Conservation (phyloP, 2,888 invertebrate species). For the Pseudococcus longispinus region DNA sequence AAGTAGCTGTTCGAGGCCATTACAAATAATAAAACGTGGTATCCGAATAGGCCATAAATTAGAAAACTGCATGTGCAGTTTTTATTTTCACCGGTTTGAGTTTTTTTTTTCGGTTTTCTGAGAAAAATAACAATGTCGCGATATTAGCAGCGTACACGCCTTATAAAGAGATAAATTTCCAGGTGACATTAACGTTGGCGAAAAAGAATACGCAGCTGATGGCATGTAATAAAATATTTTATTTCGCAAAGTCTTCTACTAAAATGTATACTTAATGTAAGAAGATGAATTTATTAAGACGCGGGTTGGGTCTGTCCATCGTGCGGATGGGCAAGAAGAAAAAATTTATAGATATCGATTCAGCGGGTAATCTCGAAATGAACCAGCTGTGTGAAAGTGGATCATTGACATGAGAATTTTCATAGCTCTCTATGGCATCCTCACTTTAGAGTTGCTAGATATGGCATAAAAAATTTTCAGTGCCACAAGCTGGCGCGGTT, state of each 20-base stretch:
- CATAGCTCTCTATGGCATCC: background rate
- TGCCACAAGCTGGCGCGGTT: background rate
- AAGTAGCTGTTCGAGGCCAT: constrained; percentile 35
- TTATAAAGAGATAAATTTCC: constrained; percentile 14
- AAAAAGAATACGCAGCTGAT: background rate
- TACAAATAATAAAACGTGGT: constrained; percentile 35
- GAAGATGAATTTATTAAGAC: constrained; percentile 18
- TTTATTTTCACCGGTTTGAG: background rate
- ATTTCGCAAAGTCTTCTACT: background rate
- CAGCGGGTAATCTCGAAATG: background rate
- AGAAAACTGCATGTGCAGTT: constrained; percentile 41
- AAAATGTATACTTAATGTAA: constrained; percentile 2
- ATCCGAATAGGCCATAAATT: constrained; percentile 15
- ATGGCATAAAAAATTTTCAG: background rate
- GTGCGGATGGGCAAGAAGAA: background rate
- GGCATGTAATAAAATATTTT: constrained; percentile 24
- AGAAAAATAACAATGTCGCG: constrained; percentile 41
- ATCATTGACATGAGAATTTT: constrained; percentile 26
- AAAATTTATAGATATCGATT: constrained; percentile 18
- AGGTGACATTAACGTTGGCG: constrained; percentile 31
- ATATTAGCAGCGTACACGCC: background rate
- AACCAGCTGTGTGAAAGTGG: constrained; percentile 6
- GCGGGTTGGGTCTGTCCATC: background rate
- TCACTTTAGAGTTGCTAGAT: background rate
- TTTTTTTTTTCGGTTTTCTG: background rate